phyloP scores from a whole-genome alignment of 1,140 invertebrate genomes.

The Manduca sexta region DNA sequence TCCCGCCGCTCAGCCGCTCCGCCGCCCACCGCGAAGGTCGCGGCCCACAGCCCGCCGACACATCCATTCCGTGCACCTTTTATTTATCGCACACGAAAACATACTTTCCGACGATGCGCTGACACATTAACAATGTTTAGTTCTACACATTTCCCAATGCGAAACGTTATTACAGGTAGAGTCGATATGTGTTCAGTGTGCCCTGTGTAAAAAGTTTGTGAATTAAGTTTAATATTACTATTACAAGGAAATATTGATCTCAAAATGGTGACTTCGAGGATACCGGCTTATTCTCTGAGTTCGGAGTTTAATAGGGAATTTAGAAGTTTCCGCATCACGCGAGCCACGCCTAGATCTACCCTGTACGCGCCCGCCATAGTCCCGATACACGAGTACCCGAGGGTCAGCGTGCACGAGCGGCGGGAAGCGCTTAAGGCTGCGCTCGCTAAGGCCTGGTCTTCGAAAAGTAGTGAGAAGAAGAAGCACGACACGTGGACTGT shows the following conservation, averaged over 20 bases:
- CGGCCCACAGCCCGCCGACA: constrained; percentile 35
- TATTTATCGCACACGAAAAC: neutral
- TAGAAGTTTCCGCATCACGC: constrained; percentile 71
- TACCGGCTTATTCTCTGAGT: constrained; percentile 73
- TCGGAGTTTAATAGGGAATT: constrained; percentile 74
- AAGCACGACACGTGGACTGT: constrained; percentile 67
- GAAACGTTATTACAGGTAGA: constrained; percentile 47
- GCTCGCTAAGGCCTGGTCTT: constrained; percentile 71
- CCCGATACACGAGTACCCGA: constrained; percentile 70
- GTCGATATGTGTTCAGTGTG: constrained; percentile 67
- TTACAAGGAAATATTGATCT: constrained; percentile 63
- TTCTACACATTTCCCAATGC: constrained; percentile 41
- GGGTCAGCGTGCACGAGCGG: constrained; percentile 68
- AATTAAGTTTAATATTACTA: constrained; percentile 37
- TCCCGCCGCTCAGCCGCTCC: constrained; percentile 40
- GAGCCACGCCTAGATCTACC: constrained; percentile 62
- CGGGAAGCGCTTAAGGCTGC: constrained; percentile 67
- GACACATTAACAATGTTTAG: constrained; percentile 14
- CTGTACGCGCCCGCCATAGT: constrained; percentile 66
- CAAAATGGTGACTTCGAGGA: constrained; percentile 74
- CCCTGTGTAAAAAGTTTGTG: constrained; percentile 54
- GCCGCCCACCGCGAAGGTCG: constrained; percentile 64
- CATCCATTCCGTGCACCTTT: constrained; percentile 20
- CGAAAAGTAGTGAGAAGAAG: constrained; percentile 67
- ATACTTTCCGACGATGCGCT: neutral